Evolutionary conservation across 1,140 invertebrate species (phyloP).

Genomic region (Aphelenchoides fujianensis): DNA sequence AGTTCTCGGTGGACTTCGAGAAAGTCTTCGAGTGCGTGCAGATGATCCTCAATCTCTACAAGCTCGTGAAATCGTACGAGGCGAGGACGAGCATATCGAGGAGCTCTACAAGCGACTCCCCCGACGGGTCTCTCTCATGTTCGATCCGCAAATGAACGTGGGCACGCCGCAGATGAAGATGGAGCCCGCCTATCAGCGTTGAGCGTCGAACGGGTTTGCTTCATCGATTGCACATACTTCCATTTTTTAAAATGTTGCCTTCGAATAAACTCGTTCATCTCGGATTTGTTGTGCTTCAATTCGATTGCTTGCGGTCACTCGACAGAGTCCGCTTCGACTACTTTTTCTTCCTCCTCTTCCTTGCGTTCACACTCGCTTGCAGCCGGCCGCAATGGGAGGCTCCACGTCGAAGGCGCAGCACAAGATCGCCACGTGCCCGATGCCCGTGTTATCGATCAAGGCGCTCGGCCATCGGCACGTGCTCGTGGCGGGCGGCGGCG

Average conservation of each 20-base stretch:
- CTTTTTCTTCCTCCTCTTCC: too few species aligned
- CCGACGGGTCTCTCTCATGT: slow-evolving; percentile 69
- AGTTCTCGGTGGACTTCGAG: slow-evolving; percentile 93
- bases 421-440: slow-evolving; percentile 29
- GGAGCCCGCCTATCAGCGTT: neutral
- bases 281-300: too few species aligned
- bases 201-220: neutral
- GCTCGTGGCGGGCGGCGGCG: slow-evolving; percentile 88
- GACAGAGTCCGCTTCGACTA: too few species aligned
- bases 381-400: neutral
- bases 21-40: slow-evolving; percentile 94
- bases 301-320: too few species aligned
- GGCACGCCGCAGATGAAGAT: neutral
- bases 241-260: neutral
- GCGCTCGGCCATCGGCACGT: slow-evolving; percentile 86
- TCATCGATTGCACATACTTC: too few species aligned
- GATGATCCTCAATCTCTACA: slow-evolving; percentile 87
- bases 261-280: too few species aligned
- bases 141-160: neutral
- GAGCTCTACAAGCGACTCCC: slow-evolving; percentile 86
- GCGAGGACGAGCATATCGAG: slow-evolving; percentile 94
- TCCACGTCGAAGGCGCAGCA: neutral
- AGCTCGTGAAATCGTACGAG: slow-evolving; percentile 96
- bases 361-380: too few species aligned
- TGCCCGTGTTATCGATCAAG: slow-evolving; percentile 76